Base-by-base conservation (phyloP, 2,888 invertebrate genomes). In the Limnephilus auricula region DNA sequence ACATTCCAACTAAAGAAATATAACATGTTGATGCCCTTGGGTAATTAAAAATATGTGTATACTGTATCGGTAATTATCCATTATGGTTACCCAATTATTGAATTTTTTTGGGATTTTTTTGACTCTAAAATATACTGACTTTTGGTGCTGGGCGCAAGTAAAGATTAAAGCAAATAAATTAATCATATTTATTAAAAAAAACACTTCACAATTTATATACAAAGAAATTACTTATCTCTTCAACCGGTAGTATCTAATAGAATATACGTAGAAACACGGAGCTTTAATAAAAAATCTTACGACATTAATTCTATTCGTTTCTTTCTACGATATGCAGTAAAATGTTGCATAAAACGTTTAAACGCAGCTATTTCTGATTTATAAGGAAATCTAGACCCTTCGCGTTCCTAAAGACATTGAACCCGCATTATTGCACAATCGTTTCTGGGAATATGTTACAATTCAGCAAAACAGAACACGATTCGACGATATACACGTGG, bases 381-480 rank as follows among this genome's bases (percentile, higher is more conserved):
- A 25, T 65, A n/a, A 65, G 65, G 65, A 65, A 65, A 65, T 65
- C 65, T 9, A 65, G 25, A 65, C 25, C 65, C 65, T 65, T 65
- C 10, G 25, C 65, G 25, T 65, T 65, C 65, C 25, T 9, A 9
- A 40, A 40, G 34, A n/a, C 85, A 34, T 30, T 40, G 30, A 85
- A 34, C 37, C 37, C 37, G 30, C 45, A 40, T 37, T 40, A n/a
- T 40, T 85, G 85, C 85, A 18, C 85, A 85, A 40, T 40, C 25
- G n/a, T n/a, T 85, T 45, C 85, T n/a, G 25, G 37, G 85, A 85
- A 86, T 50, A n/a, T n/a, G 50, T 10, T 31, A 2, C 65, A 86
- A 45, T 85, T 32, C 86, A 65, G 86, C 86, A 30, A 78, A 78
- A 88, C 78, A 32, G 65, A 65, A 65, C 65, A 65, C 65, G 65